Evolutionary conservation across 2,113 vertebrate genomes (phyloP).

Genomic region (Eretmochelys imbricata): DNA sequence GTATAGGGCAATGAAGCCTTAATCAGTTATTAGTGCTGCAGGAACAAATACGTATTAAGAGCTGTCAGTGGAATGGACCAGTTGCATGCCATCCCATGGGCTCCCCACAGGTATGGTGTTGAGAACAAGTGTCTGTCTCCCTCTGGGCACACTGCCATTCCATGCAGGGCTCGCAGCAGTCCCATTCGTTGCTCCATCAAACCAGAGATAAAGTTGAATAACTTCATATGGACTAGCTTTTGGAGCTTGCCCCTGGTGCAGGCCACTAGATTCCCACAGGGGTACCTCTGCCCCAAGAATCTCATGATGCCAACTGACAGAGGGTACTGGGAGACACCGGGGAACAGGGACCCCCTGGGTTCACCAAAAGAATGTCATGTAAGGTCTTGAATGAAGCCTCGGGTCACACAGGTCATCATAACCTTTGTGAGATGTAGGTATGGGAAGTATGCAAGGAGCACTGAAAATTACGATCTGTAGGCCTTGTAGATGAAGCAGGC

Average conservation of each 20-base stretch:
- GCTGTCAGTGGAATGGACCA: neutral
- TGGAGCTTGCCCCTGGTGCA: neutral
- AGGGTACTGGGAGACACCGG: no score
- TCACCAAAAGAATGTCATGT: neutral
- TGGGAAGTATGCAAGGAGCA: no score
- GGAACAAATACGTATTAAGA: neutral
- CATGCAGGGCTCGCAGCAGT: neutral
- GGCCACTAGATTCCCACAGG: neutral
- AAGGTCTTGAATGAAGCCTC: neutral
- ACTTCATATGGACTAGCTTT: neutral
- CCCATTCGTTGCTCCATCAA: neutral
- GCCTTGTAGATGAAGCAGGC: neutral
- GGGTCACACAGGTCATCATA: neutral
- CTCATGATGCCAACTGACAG: neutral
- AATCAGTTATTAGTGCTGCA: neutral
- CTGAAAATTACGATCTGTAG: neutral
- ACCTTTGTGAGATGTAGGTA: neutral
- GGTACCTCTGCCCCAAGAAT: neutral
- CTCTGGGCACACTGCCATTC: neutral
- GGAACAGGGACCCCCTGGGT: neutral
- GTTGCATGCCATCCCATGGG: neutral
- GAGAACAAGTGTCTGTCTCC: no score
- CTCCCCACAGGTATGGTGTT: no score
- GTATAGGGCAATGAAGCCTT: neutral
- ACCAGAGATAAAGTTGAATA: neutral